A percentile compares a stretch with the other conserved stretches of the same genome.
Evolutionary conservation across 2,888 invertebrate species (phyloP).

Genomic region (Polydrusus tereticollis): DNA sequence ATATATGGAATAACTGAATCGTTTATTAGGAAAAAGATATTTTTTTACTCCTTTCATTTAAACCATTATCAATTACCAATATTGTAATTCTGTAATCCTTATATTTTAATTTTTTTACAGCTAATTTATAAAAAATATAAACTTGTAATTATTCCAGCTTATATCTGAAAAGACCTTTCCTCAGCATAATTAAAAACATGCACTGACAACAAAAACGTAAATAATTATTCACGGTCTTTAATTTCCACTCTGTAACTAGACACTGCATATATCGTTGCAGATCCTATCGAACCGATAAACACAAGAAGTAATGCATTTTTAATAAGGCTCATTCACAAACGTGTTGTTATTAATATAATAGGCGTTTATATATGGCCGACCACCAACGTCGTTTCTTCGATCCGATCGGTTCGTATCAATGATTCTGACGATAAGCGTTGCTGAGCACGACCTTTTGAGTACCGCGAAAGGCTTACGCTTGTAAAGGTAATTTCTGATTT

Average conservation of each 20-base stretch:
- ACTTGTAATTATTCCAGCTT: not conserved
- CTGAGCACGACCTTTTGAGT: conserved; percentile 21
- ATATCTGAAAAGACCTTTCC: not conserved
- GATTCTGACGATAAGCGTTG: conserved; percentile 35
- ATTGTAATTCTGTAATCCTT: no score
- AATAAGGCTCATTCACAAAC: conserved; percentile 50
- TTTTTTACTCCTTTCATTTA: no score
- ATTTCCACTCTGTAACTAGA: conserved; percentile 42
- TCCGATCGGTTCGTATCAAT: conserved; percentile 27
- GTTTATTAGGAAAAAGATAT: no score
- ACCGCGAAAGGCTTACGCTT: conserved; percentile 31
- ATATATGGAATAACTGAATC: no score
- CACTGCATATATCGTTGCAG: conserved; percentile 38
- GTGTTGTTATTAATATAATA: conserved; percentile 52
- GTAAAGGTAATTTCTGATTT: not conserved
- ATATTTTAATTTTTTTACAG: no score
- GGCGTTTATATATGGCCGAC: conserved; percentile 52
- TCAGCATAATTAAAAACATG: not conserved
- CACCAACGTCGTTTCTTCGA: conserved; percentile 46
- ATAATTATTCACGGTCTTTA: conserved; percentile 4
- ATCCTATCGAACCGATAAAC: conserved; percentile 43
- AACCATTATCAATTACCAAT: no score
- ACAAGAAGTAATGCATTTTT: conserved; percentile 51
- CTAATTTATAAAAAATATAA: no score
- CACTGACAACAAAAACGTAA: not conserved